These are phyloP conservation scores for Nephila pilipes DNA, from an alignment of 1,140 invertebrate species.

Conservation along the genomic window DNA sequence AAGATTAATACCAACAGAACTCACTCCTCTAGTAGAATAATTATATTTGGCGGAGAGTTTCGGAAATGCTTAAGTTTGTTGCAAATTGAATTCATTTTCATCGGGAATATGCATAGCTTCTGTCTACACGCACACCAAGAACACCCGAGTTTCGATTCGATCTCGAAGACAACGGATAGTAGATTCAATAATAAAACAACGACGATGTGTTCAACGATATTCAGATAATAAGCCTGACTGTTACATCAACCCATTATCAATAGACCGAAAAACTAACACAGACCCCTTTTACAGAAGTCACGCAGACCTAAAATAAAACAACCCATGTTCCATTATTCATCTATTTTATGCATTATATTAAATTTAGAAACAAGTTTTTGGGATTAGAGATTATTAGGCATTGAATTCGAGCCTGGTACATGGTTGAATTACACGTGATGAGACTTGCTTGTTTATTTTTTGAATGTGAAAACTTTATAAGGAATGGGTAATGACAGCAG, in stretches of 20 bases:
- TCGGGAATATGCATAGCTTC: not conserved
- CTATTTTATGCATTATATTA: constrained; percentile 76
- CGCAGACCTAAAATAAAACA: constrained; percentile 73
- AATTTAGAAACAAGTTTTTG: constrained; percentile 76
- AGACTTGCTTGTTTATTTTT: constrained; percentile 44
- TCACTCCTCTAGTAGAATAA: too few species aligned
- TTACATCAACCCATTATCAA: constrained; percentile 64
- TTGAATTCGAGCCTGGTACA: constrained; percentile 68
- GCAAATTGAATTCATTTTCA: not conserved
- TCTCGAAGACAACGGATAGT: constrained; percentile 27
- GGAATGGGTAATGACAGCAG: constrained; percentile 62
- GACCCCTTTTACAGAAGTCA: constrained; percentile 73
- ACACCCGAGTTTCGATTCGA: constrained; percentile 2
- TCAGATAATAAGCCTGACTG: constrained; percentile 66
- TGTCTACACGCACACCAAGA: not conserved
- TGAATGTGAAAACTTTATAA: constrained; percentile 56
- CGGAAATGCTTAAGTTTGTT: too few species aligned
- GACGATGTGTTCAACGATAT: constrained; percentile 68
- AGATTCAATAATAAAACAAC: constrained; percentile 58
- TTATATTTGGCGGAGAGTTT: too few species aligned
- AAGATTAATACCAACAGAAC: too few species aligned
- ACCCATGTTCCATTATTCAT: constrained; percentile 76
- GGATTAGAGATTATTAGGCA: constrained; percentile 75
- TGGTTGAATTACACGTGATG: constrained; percentile 72
- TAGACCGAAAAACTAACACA: constrained; percentile 73